phyloP scores from a whole-genome alignment of 2,888 invertebrate species.

The Ganaspis brasiliensis region DNA sequence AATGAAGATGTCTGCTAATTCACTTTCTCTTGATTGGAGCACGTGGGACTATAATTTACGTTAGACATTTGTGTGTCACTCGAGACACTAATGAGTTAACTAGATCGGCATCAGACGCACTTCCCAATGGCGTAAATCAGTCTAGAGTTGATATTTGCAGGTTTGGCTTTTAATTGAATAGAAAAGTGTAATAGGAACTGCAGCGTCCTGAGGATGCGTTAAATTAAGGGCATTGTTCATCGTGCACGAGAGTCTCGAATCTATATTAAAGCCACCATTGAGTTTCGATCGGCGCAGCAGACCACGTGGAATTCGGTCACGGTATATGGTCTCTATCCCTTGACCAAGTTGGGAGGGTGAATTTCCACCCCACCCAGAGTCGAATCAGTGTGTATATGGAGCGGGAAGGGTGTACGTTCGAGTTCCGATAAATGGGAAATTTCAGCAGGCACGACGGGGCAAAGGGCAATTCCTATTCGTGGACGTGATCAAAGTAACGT shows the following conservation, averaged over 20 bases:
- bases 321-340: neutral
- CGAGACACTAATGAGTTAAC: conserved; percentile 15
- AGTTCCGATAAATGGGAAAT: conserved; percentile 28
- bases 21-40: neutral
- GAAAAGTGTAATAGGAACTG: neutral
- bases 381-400: neutral
- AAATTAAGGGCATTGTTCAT: conserved; percentile 24
- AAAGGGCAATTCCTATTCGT: conserved; percentile 20
- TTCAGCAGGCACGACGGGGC: conserved; percentile 10
- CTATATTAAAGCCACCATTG: conserved; percentile 27
- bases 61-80: conserved; percentile 24
- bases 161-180: neutral
- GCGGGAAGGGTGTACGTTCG: neutral
- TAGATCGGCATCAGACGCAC: conserved; percentile 8
- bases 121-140: conserved; percentile 25
- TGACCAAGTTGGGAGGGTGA: conserved; percentile 12
- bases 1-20: neutral
- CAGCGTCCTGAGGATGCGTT: neutral
- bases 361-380: neutral
- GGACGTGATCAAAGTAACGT: conserved; percentile 31
- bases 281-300: conserved; percentile 34
- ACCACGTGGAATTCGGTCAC: conserved; percentile 37
- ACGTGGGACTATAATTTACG: conserved; percentile 6
- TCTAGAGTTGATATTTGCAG: neutral
- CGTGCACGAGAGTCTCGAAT: neutral